phyloP scores from a whole-genome alignment of 2,113 vertebrate species.

The rabbit (Oryctolagus cuniculus) region DNA sequence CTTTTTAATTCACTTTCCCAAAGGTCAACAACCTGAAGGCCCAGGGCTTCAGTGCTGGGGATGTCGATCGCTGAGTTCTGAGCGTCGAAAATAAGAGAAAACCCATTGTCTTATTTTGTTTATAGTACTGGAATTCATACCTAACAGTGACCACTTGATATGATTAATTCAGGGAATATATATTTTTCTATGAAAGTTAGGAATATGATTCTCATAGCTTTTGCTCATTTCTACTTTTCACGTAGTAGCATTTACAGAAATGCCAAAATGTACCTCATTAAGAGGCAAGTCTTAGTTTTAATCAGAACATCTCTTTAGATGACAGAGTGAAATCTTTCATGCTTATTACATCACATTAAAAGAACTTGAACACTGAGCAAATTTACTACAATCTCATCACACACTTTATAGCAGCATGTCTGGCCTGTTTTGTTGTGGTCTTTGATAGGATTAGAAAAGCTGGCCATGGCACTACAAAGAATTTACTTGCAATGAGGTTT shows the following conservation, averaged over 20 bases:
- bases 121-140: conserved; percentile 81
- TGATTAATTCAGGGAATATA: conserved; percentile 91
- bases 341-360: conserved; percentile 60
- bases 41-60: conserved; percentile 67
- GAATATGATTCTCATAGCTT: conserved; percentile 82
- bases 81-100: conserved; percentile 58
- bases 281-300: conserved; percentile 87
- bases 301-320: conserved; percentile 84
- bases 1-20: conserved; percentile 72
- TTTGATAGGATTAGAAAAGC: conserved; percentile 34
- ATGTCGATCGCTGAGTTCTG: conserved; percentile 76
- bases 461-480: conserved; percentile 33
- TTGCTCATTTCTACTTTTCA: conserved; percentile 83
- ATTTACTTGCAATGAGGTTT: conserved; percentile 20
- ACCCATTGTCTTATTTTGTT: conserved; percentile 65
- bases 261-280: conserved; percentile 89
- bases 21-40: conserved; percentile 79
- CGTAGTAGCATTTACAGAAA: conserved; percentile 88
- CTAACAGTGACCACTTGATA: conserved; percentile 83
- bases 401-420: not conserved
- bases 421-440: conserved; percentile 49
- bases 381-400: not conserved
- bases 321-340: conserved; percentile 77
- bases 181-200: conserved; percentile 91
- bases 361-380: conserved; percentile 14